phyloP scores from a whole-genome alignment of 2,797 vertebrate species.

The Cirrhinus molitorella region DNA sequence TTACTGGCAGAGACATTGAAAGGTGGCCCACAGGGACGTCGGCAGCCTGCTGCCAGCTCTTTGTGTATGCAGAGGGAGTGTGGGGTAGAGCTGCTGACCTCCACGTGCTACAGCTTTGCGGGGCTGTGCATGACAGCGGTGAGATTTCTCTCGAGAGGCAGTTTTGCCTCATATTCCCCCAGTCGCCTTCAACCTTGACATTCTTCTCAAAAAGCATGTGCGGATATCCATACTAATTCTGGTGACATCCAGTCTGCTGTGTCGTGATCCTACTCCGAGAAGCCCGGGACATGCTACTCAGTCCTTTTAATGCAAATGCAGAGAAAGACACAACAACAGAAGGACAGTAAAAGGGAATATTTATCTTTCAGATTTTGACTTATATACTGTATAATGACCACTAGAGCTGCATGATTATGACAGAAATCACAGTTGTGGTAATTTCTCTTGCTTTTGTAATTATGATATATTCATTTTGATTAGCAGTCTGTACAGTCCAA shows the following conservation, averaged over 20 bases:
- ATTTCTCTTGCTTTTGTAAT: too few relatives aligned
- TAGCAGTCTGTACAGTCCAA: too few relatives aligned
- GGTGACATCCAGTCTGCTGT: conserved; percentile 42
- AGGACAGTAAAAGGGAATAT: neutral
- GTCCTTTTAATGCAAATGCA: neutral
- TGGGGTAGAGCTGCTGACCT: conserved; percentile 47
- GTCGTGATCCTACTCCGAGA: conserved; percentile 37
- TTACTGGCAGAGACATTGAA: conserved; percentile 30
- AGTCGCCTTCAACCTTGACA: conserved; percentile 62
- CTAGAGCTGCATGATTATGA: too few relatives aligned
- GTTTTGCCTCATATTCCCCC: conserved; percentile 53
- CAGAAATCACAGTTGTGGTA: too few relatives aligned
- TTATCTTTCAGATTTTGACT: neutral
- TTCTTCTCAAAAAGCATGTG: conserved; percentile 50
- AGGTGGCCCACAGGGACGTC: conserved; percentile 34
- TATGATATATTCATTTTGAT: too few relatives aligned
- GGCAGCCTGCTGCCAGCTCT: conserved; percentile 22
- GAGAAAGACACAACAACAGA: neutral
- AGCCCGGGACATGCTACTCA: conserved; percentile 3
- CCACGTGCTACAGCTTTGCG: conserved; percentile 39
- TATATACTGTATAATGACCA: too few relatives aligned
- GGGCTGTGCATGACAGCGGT: conserved; percentile 55
- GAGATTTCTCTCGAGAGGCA: conserved; percentile 57
- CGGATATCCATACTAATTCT: conserved; percentile 61
- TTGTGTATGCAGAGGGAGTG: conserved; percentile 36